Evolutionary conservation across 2,888 invertebrate genomes (phyloP).

Genomic region (Cheiracanthium punctorium): DNA sequence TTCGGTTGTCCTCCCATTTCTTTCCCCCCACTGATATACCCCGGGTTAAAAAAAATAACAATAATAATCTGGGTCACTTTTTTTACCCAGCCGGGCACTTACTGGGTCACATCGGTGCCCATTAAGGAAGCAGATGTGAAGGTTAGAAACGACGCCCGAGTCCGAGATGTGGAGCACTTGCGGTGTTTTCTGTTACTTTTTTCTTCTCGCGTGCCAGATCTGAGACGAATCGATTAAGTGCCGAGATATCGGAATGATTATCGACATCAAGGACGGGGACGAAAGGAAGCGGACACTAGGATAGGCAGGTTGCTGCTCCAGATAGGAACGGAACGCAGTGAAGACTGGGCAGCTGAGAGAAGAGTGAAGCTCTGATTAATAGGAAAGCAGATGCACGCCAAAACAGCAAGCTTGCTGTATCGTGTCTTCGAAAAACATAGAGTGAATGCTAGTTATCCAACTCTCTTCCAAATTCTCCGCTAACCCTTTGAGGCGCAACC

Average conservation of each 20-base stretch:
- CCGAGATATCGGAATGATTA: not conserved
- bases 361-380: no score
- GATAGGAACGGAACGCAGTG: not conserved
- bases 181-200: not conserved
- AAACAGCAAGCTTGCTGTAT: no score
- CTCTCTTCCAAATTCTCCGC: no score
- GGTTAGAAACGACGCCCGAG: not conserved
- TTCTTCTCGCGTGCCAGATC: no score
- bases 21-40: not conserved
- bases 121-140: slow-evolving; percentile 1
- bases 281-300: not conserved
- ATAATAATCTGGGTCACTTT: not conserved
- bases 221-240: not conserved
- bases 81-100: not conserved
- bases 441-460: no score
- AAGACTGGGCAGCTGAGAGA: no score
- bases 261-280: not conserved
- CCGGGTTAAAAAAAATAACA: no score
- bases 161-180: not conserved
- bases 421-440: no score
- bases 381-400: no score
- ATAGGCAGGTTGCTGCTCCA: no score
- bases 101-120: not conserved
- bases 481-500: no score
- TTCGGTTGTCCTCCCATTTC: not conserved